Evolutionary conservation across 2,113 vertebrate species (phyloP).

Genomic region (Cromileptes altivelis): DNA sequence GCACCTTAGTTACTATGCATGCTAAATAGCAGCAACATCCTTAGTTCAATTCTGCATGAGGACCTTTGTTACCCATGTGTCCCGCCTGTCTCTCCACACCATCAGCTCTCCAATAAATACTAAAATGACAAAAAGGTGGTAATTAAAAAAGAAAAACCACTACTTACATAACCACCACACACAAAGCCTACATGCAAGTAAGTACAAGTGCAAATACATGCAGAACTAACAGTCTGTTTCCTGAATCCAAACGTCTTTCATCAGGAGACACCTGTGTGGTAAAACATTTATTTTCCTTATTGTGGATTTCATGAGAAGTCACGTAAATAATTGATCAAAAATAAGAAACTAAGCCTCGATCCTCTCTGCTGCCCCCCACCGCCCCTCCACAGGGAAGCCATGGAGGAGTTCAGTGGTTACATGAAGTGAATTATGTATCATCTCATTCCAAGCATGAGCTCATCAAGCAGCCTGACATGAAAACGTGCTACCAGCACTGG

Average conservation of each 20-base stretch:
- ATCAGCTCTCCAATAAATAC: background rate
- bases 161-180: background rate
- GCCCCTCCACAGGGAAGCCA: background rate
- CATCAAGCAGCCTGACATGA: slow-evolving; percentile 30
- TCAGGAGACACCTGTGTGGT: background rate
- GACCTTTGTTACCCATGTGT: no score
- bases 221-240: background rate
- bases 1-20: no score
- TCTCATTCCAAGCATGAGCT: slow-evolving; percentile 48
- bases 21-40: no score
- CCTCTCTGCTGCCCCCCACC: background rate
- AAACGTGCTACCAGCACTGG: slow-evolving; percentile 38
- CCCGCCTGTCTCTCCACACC: background rate
- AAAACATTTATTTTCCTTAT: slow-evolving; percentile 33
- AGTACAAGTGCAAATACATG: background rate
- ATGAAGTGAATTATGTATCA: slow-evolving; percentile 60
- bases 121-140: no score
- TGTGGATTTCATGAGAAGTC: slow-evolving; percentile 32
- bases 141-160: no score
- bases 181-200: background rate
- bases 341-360: slow-evolving; percentile 7
- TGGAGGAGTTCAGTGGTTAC: slow-evolving; percentile 27
- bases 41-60: no score
- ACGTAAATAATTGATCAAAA: slow-evolving; percentile 52
- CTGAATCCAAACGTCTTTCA: slow-evolving; percentile 1